Conservation (phyloP, 2,888 invertebrate genomes). For the Epinotia nisella region DNA sequence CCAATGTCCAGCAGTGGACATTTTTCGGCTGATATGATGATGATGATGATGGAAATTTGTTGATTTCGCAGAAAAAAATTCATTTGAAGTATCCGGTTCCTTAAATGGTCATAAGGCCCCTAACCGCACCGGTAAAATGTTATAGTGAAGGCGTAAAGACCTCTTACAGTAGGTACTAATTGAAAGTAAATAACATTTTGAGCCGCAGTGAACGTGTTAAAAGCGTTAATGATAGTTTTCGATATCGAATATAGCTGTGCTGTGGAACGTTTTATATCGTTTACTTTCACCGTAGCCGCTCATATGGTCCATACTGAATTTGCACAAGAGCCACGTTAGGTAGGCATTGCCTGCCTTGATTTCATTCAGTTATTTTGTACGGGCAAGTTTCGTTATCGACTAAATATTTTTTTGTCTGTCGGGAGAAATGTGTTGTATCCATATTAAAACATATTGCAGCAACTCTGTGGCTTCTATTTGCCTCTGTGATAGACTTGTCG, state of each 20-base stretch:
- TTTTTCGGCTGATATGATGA: no score
- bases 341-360: slow-evolving; percentile 12
- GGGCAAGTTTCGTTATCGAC: slow-evolving; percentile 1
- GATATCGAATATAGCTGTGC: slow-evolving; percentile 18
- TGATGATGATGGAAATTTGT: no score
- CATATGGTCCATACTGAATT: slow-evolving; percentile 45
- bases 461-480: not conserved
- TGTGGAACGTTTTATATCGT: slow-evolving; percentile 35
- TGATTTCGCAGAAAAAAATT: no score
- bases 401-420: slow-evolving; percentile 1
- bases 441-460: not conserved
- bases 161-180: no score
- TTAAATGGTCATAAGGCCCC: no score
- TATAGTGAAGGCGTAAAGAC: no score
- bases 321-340: slow-evolving; percentile 49
- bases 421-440: not conserved
- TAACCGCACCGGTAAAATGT: no score
- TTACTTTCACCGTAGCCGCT: slow-evolving; percentile 51
- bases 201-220: no score
- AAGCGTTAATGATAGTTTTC: slow-evolving; percentile 10
- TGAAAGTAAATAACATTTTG: no score
- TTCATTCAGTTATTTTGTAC: slow-evolving; percentile 7
- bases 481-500: not conserved
- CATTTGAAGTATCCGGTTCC: no score
- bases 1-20: no score